A percentile compares a stretch with the other conserved stretches of the same genome.
These are phyloP conservation scores for Myodes glareolus DNA, from an alignment of 2,113 vertebrate species.

Conservation along the genomic window DNA sequence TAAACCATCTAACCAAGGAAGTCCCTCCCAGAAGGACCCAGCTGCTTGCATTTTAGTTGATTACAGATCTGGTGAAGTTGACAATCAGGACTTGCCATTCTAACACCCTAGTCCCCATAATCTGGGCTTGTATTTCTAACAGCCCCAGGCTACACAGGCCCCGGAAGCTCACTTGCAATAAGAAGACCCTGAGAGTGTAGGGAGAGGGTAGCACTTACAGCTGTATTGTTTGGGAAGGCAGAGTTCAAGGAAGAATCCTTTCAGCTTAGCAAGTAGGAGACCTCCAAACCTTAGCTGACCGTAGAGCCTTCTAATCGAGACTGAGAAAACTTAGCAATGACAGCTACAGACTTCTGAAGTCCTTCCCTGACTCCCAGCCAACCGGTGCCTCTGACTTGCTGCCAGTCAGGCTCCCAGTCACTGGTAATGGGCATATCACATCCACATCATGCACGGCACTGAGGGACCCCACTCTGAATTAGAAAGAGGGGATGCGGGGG, in stretches of 20 bases:
- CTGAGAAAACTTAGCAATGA: fast-evolving
- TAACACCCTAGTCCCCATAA: not conserved
- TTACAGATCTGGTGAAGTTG: not conserved
- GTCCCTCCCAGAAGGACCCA: not conserved
- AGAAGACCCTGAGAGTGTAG: not conserved
- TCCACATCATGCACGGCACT: too few species aligned
- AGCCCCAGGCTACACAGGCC: not conserved
- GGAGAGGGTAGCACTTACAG: not conserved
- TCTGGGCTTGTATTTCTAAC: not conserved
- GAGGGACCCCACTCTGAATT: not conserved
- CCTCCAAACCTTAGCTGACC: not conserved
- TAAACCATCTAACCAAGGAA: not conserved
- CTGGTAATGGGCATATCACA: not conserved
- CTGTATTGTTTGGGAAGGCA: not conserved
- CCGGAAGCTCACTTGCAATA: fast-evolving
- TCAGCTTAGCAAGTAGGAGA: not conserved
- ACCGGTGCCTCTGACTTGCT: not conserved
- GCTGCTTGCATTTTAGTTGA: not conserved
- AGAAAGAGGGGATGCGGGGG: not conserved
- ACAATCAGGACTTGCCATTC: not conserved
- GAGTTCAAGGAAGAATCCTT: not conserved
- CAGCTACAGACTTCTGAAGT: not conserved
- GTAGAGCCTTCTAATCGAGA: not conserved
- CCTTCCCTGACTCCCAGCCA: not conserved
- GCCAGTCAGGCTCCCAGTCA: not conserved